Percentiles rank a stretch among this genome's conserved stretches.
Evolutionary conservation across 1,140 invertebrate genomes (phyloP).

Genomic region (Kradibia gibbosae): DNA sequence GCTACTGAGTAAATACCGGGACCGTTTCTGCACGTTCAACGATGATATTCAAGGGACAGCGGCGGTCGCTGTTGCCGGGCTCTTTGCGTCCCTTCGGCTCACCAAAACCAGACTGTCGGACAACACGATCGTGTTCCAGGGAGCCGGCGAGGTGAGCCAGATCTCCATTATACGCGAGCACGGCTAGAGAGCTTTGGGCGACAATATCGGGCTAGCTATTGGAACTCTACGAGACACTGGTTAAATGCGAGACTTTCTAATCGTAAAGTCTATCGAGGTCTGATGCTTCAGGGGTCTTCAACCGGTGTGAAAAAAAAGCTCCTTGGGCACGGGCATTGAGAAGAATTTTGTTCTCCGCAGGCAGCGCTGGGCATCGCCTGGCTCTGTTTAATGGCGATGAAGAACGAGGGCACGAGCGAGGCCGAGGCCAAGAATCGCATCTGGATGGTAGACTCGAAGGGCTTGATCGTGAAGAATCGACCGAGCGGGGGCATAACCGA

Average conservation of each 20-base stretch:
- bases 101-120: conserved; percentile 85
- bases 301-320: too few species aligned
- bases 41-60: conserved; percentile 96
- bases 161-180: not conserved
- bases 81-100: conserved; percentile 86
- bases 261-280: too few species aligned
- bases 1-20: conserved; percentile 87
- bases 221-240: too few species aligned
- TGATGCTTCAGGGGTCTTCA: too few species aligned
- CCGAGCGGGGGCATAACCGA: conserved; percentile 82
- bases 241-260: too few species aligned
- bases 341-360: conserved; percentile 68
- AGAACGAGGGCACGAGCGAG: conserved; percentile 81
- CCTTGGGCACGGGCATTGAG: too few species aligned
- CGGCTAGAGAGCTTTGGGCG: too few species aligned
- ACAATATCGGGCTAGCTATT: too few species aligned
- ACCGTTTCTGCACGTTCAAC: conserved; percentile 94
- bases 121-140: conserved; percentile 91
- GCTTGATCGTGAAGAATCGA: conserved; percentile 84
- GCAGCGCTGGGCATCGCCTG: conserved; percentile 90
- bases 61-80: conserved; percentile 91
- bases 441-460: conserved; percentile 82
- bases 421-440: conserved; percentile 82
- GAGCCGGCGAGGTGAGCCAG: conserved; percentile 86
- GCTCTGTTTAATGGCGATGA: conserved; percentile 90